Evolutionary conservation across 2,113 vertebrate species (phyloP).

Genomic region (Acrocephalus kingi): DNA sequence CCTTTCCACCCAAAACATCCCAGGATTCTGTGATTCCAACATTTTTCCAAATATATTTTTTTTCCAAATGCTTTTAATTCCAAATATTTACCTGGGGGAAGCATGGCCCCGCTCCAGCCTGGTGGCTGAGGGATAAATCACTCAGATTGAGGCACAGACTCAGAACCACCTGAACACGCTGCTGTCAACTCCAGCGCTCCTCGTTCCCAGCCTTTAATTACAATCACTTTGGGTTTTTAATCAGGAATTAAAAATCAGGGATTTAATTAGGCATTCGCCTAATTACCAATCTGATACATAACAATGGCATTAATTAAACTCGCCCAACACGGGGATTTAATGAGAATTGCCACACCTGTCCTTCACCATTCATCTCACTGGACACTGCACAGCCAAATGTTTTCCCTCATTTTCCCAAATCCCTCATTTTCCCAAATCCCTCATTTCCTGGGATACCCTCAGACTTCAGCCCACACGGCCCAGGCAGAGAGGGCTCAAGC

Average conservation of each 20-base stretch:
- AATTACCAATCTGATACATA: background rate
- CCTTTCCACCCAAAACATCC: background rate
- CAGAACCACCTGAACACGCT: background rate
- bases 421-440: background rate
- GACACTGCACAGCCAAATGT: background rate
- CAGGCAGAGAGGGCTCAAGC: background rate
- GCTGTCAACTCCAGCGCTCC: background rate
- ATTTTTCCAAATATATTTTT: too few species aligned
- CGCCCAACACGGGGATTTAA: background rate
- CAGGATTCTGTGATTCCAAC: too few species aligned
- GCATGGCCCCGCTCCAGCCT: background rate
- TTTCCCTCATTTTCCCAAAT: too few species aligned
- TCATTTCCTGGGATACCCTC: background rate
- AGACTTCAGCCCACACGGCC: fast-evolving
- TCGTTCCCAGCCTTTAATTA: background rate
- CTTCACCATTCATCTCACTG: background rate
- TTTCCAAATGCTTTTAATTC: too few species aligned
- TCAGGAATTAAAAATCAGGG: background rate
- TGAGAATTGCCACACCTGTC: background rate
- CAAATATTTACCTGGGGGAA: background rate
- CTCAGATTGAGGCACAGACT: background rate
- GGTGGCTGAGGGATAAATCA: background rate
- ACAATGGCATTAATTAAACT: background rate
- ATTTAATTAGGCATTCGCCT: background rate
- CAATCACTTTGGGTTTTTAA: background rate